A percentile compares a stretch with the other conserved stretches of the same genome.
Evolutionary conservation across 1,140 invertebrate genomes (phyloP).

Genomic region (Cyrtorhinus lividipennis): DNA sequence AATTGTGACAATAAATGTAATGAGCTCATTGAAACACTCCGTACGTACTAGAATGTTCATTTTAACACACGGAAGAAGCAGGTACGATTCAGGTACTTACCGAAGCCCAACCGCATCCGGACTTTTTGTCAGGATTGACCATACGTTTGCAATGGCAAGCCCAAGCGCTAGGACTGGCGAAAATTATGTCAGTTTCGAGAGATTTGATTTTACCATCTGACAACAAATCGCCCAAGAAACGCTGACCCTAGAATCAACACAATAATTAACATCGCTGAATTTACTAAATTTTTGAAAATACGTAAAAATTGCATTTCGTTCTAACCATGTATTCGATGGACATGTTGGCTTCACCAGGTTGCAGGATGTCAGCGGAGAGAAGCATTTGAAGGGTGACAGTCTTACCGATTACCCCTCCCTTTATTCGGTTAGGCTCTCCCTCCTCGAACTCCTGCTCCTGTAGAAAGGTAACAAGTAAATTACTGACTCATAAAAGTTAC

Average conservation of each 20-base stretch:
- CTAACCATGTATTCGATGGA: slow-evolving; percentile 75
- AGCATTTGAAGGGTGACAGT: slow-evolving; percentile 73
- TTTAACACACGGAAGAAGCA: too few species aligned
- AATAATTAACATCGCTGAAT: too few species aligned
- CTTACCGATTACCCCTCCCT: slow-evolving; percentile 39
- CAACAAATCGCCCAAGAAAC: slow-evolving; percentile 73
- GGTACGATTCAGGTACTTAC: slow-evolving; percentile 32
- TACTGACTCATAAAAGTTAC: neutral
- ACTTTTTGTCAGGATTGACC: slow-evolving; percentile 80
- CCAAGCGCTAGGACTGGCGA: slow-evolving; percentile 82
- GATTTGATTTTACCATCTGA: slow-evolving; percentile 76
- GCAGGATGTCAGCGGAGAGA: slow-evolving; percentile 61
- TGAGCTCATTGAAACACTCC: too few species aligned
- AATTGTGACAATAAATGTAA: too few species aligned
- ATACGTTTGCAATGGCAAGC: slow-evolving; percentile 80
- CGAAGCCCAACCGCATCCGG: slow-evolving; percentile 80
- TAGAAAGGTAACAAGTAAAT: neutral
- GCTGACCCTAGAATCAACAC: slow-evolving; percentile 55
- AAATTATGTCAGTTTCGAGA: slow-evolving; percentile 71
- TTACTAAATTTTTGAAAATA: too few species aligned
- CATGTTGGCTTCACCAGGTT: slow-evolving; percentile 63
- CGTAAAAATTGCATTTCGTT: neutral
- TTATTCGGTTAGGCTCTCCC: slow-evolving; percentile 10
- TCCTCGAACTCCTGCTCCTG: slow-evolving; percentile 17
- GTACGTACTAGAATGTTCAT: too few species aligned